These are phyloP conservation scores for Selenia dentaria DNA, from an alignment of 2,888 invertebrate species.

Conservation along the genomic window DNA sequence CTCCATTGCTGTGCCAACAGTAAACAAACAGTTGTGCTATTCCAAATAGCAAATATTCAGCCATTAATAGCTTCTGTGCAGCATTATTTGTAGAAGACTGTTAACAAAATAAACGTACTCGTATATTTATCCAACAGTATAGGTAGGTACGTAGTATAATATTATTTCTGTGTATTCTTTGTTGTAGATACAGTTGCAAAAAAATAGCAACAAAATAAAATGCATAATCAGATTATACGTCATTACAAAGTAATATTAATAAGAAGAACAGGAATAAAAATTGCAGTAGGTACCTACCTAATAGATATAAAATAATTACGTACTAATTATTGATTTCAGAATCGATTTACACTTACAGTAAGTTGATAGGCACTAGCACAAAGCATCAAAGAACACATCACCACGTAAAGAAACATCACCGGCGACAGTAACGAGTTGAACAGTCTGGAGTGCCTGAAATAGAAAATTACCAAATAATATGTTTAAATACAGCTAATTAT, in stretches of 20 bases:
- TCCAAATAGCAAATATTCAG: conserved; percentile 70
- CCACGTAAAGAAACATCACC: conserved; percentile 71
- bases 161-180: no score
- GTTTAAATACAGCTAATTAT: conserved; percentile 29
- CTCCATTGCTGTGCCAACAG: conserved; percentile 74
- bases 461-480: conserved; percentile 23
- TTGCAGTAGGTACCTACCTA: no score
- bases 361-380: conserved; percentile 71
- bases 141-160: no score
- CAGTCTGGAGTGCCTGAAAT: conserved; percentile 61
- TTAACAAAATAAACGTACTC: conserved; percentile 21
- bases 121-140: no score
- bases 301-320: no score
- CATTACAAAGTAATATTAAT: no score
- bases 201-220: no score
- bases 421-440: conserved; percentile 71
- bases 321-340: no score
- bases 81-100: conserved; percentile 57
- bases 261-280: not conserved
- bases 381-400: conserved; percentile 68
- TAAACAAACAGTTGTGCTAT: conserved; percentile 67
- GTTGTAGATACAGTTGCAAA: no score
- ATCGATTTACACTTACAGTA: conserved; percentile 62
- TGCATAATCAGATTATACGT: no score
- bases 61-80: conserved; percentile 62